These are phyloP conservation scores for Sigmodon hispidus DNA, from an alignment of 2,113 vertebrate species.

Conservation along the genomic window DNA sequence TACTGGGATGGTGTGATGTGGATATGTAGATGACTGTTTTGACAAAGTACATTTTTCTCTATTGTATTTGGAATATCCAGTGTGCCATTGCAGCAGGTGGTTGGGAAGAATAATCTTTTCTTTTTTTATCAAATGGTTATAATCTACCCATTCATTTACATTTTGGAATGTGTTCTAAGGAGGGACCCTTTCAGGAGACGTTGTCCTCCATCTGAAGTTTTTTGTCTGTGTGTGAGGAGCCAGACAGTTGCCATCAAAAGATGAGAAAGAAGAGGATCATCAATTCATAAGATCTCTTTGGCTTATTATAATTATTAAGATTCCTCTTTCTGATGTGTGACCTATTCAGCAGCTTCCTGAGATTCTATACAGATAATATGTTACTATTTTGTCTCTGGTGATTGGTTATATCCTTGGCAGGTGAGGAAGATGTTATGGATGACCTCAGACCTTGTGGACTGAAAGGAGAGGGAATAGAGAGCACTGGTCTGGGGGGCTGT, in stretches of 20 bases:
- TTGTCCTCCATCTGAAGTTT: background rate
- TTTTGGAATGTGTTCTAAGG: slow-evolving; percentile 6
- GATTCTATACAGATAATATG: slow-evolving; percentile 4
- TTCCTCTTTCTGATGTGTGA: slow-evolving; percentile 6
- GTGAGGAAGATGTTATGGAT: background rate
- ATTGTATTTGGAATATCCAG: background rate
- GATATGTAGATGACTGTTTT: background rate
- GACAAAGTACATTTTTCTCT: background rate
- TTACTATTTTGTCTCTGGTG: slow-evolving; percentile 44
- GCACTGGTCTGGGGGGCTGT: background rate
- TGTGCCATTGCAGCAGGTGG: background rate
- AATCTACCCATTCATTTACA: background rate
- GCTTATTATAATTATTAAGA: slow-evolving; percentile 36
- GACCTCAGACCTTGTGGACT: background rate
- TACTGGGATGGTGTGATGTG: background rate
- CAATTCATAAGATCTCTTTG: background rate
- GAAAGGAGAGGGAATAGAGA: slow-evolving; percentile 30
- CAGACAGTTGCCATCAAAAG: background rate
- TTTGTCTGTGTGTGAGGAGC: slow-evolving; percentile 29
- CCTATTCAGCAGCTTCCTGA: slow-evolving; percentile 15
- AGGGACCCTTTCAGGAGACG: background rate
- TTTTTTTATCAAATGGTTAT: background rate
- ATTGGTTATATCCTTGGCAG: slow-evolving; percentile 34
- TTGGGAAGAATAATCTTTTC: background rate
- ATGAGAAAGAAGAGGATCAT: slow-evolving; percentile 5